phyloP scores from a whole-genome alignment of 2,113 vertebrate genomes.

The Petrocephalus microphthalmus region DNA sequence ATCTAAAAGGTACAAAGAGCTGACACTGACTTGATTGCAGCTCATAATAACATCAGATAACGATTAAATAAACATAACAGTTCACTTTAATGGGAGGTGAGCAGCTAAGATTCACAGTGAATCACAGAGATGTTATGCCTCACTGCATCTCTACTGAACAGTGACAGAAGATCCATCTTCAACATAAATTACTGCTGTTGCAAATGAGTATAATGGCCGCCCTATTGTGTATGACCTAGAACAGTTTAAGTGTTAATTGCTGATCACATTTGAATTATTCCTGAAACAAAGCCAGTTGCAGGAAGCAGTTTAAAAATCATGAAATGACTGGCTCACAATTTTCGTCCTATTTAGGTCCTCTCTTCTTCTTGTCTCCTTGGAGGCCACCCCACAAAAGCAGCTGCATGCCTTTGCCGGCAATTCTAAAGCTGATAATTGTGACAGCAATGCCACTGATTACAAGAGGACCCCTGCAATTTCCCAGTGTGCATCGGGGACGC shows the following conservation, averaged over 20 bases:
- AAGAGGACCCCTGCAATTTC: conserved; percentile 14
- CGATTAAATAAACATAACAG: not conserved
- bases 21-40: not conserved
- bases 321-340: not conserved
- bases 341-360: not conserved
- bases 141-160: not conserved
- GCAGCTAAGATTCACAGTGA: not conserved
- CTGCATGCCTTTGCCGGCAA: conserved; percentile 6
- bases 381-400: conserved; percentile 3
- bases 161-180: not conserved
- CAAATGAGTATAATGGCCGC: not conserved
- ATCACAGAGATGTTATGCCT: not conserved
- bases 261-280: not conserved
- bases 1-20: not conserved
- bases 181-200: not conserved
- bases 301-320: not conserved
- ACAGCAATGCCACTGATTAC: conserved; percentile 13
- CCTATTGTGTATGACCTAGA: not conserved
- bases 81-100: not conserved
- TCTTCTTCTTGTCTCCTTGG: not conserved
- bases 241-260: not conserved
- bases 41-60: not conserved
- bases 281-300: not conserved
- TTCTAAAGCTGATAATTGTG: conserved; percentile 16
- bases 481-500: not conserved